phyloP scores from a whole-genome alignment of 1,140 invertebrate genomes.

The Aphidius ervi region DNA sequence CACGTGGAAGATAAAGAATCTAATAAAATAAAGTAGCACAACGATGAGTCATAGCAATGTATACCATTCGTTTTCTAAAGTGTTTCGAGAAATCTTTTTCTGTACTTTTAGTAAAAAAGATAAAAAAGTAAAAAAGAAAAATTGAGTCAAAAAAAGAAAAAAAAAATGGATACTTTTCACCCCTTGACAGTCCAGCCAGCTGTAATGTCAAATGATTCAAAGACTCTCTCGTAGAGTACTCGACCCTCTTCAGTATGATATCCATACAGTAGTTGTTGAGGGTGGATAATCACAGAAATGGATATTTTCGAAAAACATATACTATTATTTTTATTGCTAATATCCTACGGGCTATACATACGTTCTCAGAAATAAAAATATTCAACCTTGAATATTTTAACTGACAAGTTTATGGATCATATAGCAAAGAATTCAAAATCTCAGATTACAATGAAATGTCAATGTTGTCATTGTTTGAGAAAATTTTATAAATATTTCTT shows the following conservation, averaged over 20 bases:
- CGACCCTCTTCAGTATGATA: background rate
- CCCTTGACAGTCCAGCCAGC: background rate
- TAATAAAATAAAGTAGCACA: too few relatives aligned
- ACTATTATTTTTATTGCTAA: slow-evolving; percentile 19
- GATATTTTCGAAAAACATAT: slow-evolving; percentile 11
- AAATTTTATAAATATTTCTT: too few relatives aligned
- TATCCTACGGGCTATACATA: slow-evolving; percentile 13
- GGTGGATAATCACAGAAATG: slow-evolving; percentile 9
- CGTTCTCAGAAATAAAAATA: slow-evolving; percentile 12
- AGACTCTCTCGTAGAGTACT: background rate
- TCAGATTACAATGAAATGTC: too few relatives aligned
- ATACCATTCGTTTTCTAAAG: slow-evolving; percentile 3
- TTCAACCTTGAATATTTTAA: too few relatives aligned
- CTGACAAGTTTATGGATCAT: too few relatives aligned
- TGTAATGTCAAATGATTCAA: slow-evolving; percentile 18
- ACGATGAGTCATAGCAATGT: too few relatives aligned
- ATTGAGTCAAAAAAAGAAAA: background rate
- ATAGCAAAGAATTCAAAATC: too few relatives aligned
- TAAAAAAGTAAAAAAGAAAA: background rate
- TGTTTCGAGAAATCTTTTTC: slow-evolving; percentile 14
- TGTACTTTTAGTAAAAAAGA: background rate
- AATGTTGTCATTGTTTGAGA: too few relatives aligned
- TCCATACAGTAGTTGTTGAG: background rate
- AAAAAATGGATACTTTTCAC: background rate
- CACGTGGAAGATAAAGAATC: too few relatives aligned